Base-by-base conservation (phyloP, 2,113 vertebrate species). In the Gasterosteus aculeatus region DNA sequence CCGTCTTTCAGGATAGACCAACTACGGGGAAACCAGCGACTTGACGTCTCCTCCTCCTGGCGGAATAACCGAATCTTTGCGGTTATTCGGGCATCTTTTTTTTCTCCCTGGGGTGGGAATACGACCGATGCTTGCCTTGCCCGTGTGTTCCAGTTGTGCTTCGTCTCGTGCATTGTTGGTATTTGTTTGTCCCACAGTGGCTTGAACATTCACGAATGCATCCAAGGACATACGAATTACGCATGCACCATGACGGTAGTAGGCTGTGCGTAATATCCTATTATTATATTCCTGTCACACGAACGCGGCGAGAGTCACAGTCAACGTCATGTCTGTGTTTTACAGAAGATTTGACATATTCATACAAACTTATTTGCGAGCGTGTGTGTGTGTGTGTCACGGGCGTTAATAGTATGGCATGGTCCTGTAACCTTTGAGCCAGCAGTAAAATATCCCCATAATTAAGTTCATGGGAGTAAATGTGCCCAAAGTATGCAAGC, bases 141-240 rank as follows among this genome's bases (percentile, higher is more conserved):
- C 80, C 84, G 78, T 70, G 64, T 73, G 5, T 58, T 38, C 66
- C 10, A 14, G 10, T 16, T 35, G 75, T 86, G 66, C 87, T 22
- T 83, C 76, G 83, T 89, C 69, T 87, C 79, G 83, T 88, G 65
- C 51, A 38, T 38, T 83, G 77, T 85, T 82, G 75, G 44, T 80
- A 46, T 38, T 4, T 86, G 85, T 89, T 79, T 88, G 83, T 89
- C 82, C 87, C 75, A 70, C 77, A 81, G 82, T 89, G 82, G 87
- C 83, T 89, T 91, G 87, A 83, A 72, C 85, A 86, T 84, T 85
- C 86, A 82, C 81, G 88, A 91, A 90, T 85, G 87, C 87, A 74
- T 87, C 88, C 86, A 84, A 88, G 88, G 89, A 91, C 89, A 87
- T 59, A 75, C 84, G 88, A 75, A 89, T 91, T 92, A 92, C 92